These are phyloP conservation scores for Barbus barbus DNA, from an alignment of 2,113 vertebrate species.

Conservation along the genomic window DNA sequence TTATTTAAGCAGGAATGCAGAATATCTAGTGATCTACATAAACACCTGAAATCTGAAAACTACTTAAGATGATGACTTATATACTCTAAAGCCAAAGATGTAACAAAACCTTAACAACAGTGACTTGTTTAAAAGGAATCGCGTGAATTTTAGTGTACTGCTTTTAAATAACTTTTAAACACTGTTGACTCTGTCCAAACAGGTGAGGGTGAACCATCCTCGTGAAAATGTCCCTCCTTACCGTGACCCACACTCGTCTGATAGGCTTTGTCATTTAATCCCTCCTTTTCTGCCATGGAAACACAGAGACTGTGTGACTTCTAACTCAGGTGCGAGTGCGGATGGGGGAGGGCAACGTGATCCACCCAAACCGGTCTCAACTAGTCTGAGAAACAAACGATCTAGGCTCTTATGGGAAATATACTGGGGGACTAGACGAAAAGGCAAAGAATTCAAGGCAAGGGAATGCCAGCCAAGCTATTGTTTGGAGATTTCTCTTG, in stretches of 20 bases:
- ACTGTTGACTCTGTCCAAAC: no score
- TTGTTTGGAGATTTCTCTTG: not conserved
- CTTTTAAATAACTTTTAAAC: not conserved
- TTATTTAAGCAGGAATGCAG: not conserved
- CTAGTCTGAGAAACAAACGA: conserved; percentile 62
- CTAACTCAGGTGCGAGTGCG: conserved; percentile 48
- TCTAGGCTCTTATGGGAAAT: conserved; percentile 51
- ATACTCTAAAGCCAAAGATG: not conserved
- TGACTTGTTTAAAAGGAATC: no score
- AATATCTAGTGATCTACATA: not conserved
- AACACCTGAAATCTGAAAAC: conserved; percentile 1
- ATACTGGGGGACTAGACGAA: not conserved
- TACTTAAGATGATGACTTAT: not conserved
- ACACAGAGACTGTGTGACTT: conserved; percentile 37
- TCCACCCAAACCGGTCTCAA: conserved; percentile 67
- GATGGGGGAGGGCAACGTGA: conserved; percentile 44
- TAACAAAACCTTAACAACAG: not conserved
- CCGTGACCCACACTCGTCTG: not conserved
- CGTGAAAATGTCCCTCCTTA: not conserved
- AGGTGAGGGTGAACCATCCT: not conserved
- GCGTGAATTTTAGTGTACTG: no score
- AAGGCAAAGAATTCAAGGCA: not conserved
- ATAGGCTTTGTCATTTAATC: conserved; percentile 53
- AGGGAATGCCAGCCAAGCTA: not conserved
- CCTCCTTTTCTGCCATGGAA: conserved; percentile 54